Evolutionary conservation across 2,888 invertebrate genomes (phyloP), one percentile per base, ranked within the genome.

Genomic region (Tetranychus truncatus): DNA sequence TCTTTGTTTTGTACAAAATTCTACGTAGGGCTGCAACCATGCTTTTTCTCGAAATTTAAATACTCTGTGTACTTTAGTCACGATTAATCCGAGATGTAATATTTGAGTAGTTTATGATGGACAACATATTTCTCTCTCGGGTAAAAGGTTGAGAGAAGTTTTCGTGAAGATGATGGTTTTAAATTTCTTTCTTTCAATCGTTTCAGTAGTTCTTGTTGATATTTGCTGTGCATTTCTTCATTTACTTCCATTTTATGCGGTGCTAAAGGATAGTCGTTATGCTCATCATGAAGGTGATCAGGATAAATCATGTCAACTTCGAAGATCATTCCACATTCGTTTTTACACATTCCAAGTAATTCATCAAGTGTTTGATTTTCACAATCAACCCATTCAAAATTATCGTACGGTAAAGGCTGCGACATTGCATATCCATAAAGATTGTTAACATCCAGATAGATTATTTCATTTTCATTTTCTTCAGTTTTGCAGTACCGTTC

Each of bases 1-100:
- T 21, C 77, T 74, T 75, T 66, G 72, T 11, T 75, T 67, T 15
- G 78, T 78, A 76, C 69, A 69, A 6, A 69, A 20, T n/a, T 69
- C 21, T 4, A 69, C 24, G 11, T 69, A 69, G 1, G 69, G 69
- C 20, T 69, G 1, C 6, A 69, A 24, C 69, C 69, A 69, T 20
- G 69, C n/a, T 6, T 18, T 69, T 20, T 69, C 11, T 4, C 6
- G 20, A 6, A 69, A 20, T n/a, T 20, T 24, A 11, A 69, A 18
- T 20, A 11, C 11, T 7, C 69, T 4, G n/a, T 18, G 69, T 1
- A 69, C 8, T 69, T 21, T 21, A 6, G n/a, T 69, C 7, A 69
- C 21, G 1, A 24, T 69, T 1, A 69, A 20, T 21, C 69, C 69
- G 5, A 11, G 1, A 69, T 11, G 20, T 20, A 67, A 20, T 21